Evolutionary conservation across 2,888 invertebrate species (phyloP), one percentile per base, ranked within the genome.

Genomic region (Cheilosia soror): DNA sequence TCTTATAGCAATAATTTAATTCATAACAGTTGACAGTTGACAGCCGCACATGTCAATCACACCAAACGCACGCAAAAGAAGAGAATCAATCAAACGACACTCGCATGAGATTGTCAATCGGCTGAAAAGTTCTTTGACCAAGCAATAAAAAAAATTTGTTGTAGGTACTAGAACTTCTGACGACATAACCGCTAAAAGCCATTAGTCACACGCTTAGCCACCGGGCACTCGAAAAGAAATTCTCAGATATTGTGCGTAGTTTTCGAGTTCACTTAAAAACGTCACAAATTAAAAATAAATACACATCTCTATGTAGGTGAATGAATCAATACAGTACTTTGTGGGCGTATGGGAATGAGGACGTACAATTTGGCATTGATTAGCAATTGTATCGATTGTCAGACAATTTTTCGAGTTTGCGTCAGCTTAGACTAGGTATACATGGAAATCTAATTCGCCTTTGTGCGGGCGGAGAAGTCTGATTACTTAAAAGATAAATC

Each of bases 371-470:
- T 66, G 79, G 37, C 73, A 73, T 73, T 73, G 80, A 80, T 66
- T 68, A 62, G 53, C 62, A 68, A 73, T 68, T 73, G 73, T 68
- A 40, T 73, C 55, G 73, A 66, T 80, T 80, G 73, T 53, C 44
- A 47, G 66, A 31, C 44, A 53, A 60, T 66, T 80, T 80, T 57
- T 37, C 15, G 31, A 33, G 57, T 44, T 55, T 55, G 63, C 73
- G 55, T 73, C 63, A 73, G 44, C 7, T 7, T 31, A 11, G 37
- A 37, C 37, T 9, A 9, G 25, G 3, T n/a, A 27, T 25, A 44
- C 44, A 33, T 55, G 4, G 4, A 69, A 69, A 20, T 42, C 20
- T 9, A 42, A 13, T 31, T 20, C 7, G n/a, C 44, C 11, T 44
- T 7, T 29, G 69, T 25, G 57, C 5, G 44, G 69, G 44, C 6